Evolutionary conservation across 2,888 invertebrate species (phyloP), one percentile per base, ranked within the genome.

Genomic region (Adelognathus sp.): DNA sequence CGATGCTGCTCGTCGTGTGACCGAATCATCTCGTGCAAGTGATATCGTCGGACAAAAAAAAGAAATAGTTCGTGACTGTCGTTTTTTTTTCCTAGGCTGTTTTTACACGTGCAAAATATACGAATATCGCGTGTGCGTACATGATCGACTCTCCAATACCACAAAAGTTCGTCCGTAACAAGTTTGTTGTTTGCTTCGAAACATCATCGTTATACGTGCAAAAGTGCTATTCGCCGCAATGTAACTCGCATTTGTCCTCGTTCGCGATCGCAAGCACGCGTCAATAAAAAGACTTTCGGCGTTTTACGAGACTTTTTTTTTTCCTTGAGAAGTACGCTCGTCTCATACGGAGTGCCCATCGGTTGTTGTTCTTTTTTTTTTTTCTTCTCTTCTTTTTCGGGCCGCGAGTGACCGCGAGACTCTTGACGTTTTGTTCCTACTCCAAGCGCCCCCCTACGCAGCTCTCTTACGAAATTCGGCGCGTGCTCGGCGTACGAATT

Each of bases 401-500:
- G 58, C 46, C 31, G 16, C 39, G 58, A 29, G 33, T 31, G 56
- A 46, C 24, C 21, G n/a, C 36, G 33, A n/a, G 52, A 21, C 14
- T n/a, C n/a, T n/a, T 11, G 41, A n/a, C 36, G 50, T 60, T 41
- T 58, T 41, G 7, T 41, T 69, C 44, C n/a, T n/a, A n/a, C n/a
- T n/a, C n/a, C n/a, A n/a, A n/a, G n/a, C n/a, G n/a, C n/a, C n/a
- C n/a, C n/a, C n/a, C n/a, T n/a, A n/a, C n/a, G n/a, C n/a, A n/a
- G n/a, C 54, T 21, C 54, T 44, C 54, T 77, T 44, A 27, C 46
- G 31, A 73, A 69, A 69, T 63, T 66, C 39, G 54, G 29, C n/a
- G 21, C 67, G 67, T 77, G 69, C 63, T 64, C 18, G 9, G 77
- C 33, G 31, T 61, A 50, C 63, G 6, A 41, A 76, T 70, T 44